These are phyloP conservation scores for Dryobota labecula DNA, from an alignment of 2,888 invertebrate genomes.

Conservation along the genomic window DNA sequence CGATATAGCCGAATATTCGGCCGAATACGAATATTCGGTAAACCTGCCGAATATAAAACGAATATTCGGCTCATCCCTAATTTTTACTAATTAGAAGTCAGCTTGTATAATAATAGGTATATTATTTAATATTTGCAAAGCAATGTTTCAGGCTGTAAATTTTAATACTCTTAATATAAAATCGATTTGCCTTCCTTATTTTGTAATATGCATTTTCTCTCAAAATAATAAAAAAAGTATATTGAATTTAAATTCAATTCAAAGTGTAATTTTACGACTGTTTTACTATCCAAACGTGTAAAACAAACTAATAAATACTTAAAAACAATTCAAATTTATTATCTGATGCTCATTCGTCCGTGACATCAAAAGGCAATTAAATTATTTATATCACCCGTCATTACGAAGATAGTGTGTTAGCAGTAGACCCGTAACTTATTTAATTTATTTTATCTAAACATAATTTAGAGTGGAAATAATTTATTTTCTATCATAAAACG, in stretches of 20 bases:
- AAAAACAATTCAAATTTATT: conserved; percentile 15
- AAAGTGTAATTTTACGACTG: neutral
- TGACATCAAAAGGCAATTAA: conserved; percentile 38
- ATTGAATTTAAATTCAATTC: neutral
- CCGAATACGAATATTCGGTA: too few relatives aligned
- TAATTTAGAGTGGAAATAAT: conserved; percentile 21
- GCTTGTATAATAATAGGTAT: neutral
- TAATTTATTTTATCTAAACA: conserved; percentile 38
- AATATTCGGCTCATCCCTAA: too few relatives aligned
- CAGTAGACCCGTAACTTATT: conserved; percentile 10
- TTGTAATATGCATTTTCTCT: neutral
- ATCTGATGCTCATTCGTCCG: neutral
- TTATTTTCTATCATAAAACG: conserved; percentile 40
- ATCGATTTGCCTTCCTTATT: neutral
- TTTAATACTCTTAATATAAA: neutral
- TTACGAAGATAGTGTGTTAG: conserved; percentile 31
- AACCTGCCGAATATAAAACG: too few relatives aligned
- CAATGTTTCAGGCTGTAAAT: neutral
- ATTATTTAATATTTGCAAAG: neutral
- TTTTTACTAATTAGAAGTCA: too few relatives aligned
- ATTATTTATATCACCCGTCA: conserved; percentile 27
- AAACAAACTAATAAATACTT: conserved; percentile 1
- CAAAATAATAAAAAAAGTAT: neutral
- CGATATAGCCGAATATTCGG: too few relatives aligned
- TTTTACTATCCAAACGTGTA: neutral